Base-by-base conservation (phyloP, 2,888 invertebrate genomes). In the Fragum fragum region DNA sequence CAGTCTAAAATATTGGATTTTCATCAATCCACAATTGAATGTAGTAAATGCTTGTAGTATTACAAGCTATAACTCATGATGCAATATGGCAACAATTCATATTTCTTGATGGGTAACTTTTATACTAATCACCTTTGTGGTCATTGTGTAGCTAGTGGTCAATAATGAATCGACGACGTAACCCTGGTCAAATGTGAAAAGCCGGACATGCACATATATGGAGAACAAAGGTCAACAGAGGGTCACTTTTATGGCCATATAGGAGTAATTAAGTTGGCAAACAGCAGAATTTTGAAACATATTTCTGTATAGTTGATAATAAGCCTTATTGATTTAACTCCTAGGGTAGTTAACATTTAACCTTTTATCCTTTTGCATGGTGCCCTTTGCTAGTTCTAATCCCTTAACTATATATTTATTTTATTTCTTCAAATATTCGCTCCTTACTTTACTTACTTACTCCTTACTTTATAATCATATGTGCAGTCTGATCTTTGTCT, bases 141-240 rank as follows among this genome's bases (percentile, higher is more conserved):
- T 47, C 47, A 47, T 47, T 18, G 47, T 47, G 14, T 47, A 47
- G 47, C 73, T 21, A 53, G 66, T 76, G 73, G 70, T 66, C 76
- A 61, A 52, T 72, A 81, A 76, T 81, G 80, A 69, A 73, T 81
- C 73, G 68, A 73, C 80, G 73, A 81, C n/a, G 26, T 79, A 79
- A 79, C 80, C 80, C 79, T 79, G 83, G 79, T 79, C 79, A 83
- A 83, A 83, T 83, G 83, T 83, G 79, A 83, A 82, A 83, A 76
- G 79, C 79, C 83, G 83, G 83, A 69, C 83, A 83, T 68, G 73
- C 57, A 55, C 66, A 52, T 61, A 61, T 76, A 73, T 81, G 66
- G 53, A 71, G 73, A 70, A 72, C 75, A 73, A 79, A 79, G 83
- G 76, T 83, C 68, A 74, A 16, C 7, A n/a, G 42, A 70, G 73